Conservation (phyloP, 2,797 vertebrate genomes). For the Hypotaenidia philippensis region DNA sequence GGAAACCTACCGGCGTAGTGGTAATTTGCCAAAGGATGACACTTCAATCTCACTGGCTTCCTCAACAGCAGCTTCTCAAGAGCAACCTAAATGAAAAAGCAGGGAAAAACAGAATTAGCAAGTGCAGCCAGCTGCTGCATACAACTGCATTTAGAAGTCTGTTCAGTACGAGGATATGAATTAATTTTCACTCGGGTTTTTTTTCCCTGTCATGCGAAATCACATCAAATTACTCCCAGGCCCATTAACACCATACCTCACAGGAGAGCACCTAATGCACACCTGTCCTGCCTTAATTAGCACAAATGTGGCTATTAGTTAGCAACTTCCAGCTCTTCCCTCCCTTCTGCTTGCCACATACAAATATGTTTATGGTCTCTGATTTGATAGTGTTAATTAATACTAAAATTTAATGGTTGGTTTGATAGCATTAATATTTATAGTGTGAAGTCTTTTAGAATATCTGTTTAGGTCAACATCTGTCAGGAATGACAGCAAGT, state of each 20-base stretch:
- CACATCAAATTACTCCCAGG: not conserved
- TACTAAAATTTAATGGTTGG: not conserved
- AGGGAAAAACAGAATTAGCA: constrained; percentile 41
- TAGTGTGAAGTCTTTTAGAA: not conserved
- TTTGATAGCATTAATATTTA: constrained; percentile 33
- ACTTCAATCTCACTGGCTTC: constrained; percentile 81
- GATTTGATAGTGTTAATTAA: constrained; percentile 23
- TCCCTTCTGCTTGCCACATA: not conserved
- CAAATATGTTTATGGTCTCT: not conserved
- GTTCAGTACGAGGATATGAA: not conserved
- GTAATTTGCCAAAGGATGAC: constrained; percentile 85
- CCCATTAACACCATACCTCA: not conserved
- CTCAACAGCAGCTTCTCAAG: constrained; percentile 87
- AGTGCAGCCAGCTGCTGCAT: not conserved
- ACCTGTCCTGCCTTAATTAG: constrained; percentile 30
- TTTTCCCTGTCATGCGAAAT: not conserved
- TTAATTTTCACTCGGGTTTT: not conserved
- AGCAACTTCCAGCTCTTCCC: not conserved
- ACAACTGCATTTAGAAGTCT: not conserved
- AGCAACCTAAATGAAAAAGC: constrained; percentile 77
- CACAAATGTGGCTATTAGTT: not conserved
- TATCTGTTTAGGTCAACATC: constrained; percentile 4
- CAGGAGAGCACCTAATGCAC: not conserved
- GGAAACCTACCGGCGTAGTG: constrained; percentile 87
- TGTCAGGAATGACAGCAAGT: not conserved